A percentile compares a stretch with the other conserved stretches of the same genome.
Conservation (phyloP, 2,888 invertebrate species). For the Drosophila algonquin region DNA sequence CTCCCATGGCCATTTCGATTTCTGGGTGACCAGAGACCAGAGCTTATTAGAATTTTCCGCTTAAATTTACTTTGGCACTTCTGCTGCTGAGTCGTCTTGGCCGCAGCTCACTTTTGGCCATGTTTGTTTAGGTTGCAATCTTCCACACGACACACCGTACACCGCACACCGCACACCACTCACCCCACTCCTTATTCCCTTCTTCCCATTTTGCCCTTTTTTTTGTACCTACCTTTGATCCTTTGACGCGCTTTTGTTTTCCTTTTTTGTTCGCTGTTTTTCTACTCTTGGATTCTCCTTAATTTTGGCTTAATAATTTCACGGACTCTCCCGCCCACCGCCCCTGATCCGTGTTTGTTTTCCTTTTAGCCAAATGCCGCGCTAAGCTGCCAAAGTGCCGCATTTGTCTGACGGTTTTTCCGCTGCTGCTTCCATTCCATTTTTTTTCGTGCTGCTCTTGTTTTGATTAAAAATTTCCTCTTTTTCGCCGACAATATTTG, state of each 20-base stretch:
- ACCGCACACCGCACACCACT: slow-evolving; percentile 1
- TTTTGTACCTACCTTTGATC: slow-evolving; percentile 69
- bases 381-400: slow-evolving; percentile 77
- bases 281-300: slow-evolving; percentile 48
- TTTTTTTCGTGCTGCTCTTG: slow-evolving; percentile 55
- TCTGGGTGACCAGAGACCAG: slow-evolving; percentile 63
- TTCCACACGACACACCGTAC: neutral
- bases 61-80: slow-evolving; percentile 78
- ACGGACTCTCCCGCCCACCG: slow-evolving; percentile 25
- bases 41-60: slow-evolving; percentile 80
- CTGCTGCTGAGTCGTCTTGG: slow-evolving; percentile 54
- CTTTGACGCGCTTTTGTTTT: slow-evolving; percentile 78
- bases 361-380: slow-evolving; percentile 61
- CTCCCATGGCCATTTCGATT: neutral
- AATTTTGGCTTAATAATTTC: slow-evolving; percentile 74
- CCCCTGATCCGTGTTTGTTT: slow-evolving; percentile 61
- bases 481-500: slow-evolving; percentile 53
- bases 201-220: slow-evolving; percentile 35
- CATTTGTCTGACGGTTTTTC: slow-evolving; percentile 58
- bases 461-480: slow-evolving; percentile 71
- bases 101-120: slow-evolving; percentile 37
- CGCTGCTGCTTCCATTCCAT: neutral
- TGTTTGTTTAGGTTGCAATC: slow-evolving; percentile 64
- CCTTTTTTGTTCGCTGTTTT: slow-evolving; percentile 18
- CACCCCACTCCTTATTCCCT: too few relatives aligned